Evolutionary conservation across 2,113 vertebrate species (phyloP).

Genomic region (Pseudorhombus dupliciocellatus): DNA sequence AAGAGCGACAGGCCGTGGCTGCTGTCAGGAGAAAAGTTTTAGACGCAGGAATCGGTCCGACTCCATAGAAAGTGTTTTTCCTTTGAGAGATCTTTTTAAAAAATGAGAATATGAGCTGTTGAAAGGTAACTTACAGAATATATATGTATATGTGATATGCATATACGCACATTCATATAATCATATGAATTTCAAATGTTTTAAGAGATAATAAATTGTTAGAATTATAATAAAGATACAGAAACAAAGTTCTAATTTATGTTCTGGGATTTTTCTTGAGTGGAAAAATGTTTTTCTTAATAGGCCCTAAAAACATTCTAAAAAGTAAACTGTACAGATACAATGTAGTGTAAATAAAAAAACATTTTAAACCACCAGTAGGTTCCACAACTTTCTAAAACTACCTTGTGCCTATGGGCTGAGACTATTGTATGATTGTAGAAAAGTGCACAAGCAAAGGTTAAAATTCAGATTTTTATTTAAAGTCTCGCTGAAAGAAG

Average conservation of each 20-base stretch:
- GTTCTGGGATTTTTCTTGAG: conserved; percentile 14
- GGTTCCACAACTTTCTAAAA: too few relatives aligned
- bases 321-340: too few relatives aligned
- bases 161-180: conserved; percentile 81
- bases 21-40: conserved; percentile 17
- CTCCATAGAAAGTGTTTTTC: conserved; percentile 80
- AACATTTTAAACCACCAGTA: too few relatives aligned
- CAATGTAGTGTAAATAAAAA: too few relatives aligned
- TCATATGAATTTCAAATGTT: conserved; percentile 84
- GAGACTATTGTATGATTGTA: neutral
- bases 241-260: conserved; percentile 71
- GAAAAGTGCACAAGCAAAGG: neutral
- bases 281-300: too few relatives aligned
- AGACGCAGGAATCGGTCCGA: conserved; percentile 54
- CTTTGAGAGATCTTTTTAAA: conserved; percentile 76
- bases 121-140: conserved; percentile 81
- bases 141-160: conserved; percentile 81
- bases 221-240: conserved; percentile 85
- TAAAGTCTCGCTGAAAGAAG: neutral
- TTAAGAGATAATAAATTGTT: conserved; percentile 85
- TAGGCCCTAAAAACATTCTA: too few relatives aligned
- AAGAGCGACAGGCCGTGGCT: neutral
- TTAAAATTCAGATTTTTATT: neutral
- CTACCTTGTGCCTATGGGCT: too few relatives aligned
- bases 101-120: conserved; percentile 74